Base-by-base conservation (phyloP, 1,140 invertebrate species). In the Caerostris extrusa region DNA sequence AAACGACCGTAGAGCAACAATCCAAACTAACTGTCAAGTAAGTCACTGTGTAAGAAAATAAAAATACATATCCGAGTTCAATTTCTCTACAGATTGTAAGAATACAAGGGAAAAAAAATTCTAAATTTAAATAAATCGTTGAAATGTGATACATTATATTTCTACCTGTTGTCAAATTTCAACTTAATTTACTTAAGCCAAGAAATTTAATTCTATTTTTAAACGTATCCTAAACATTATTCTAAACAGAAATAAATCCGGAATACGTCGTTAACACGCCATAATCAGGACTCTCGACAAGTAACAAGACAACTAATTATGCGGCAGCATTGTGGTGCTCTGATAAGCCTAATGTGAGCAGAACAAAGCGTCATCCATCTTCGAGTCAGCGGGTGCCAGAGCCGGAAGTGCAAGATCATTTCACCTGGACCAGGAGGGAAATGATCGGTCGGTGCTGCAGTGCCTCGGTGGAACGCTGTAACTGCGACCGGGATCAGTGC, bases 311-410 rank as follows among this genome's bases (percentile, higher is more conserved):
- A 60, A 92, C 90, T 92, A 92, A 92, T 92, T 92, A 85, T 85
- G 81, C 81, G 19, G 82, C 50, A 14, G 90, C 12, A 92, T 85
- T 92, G 90, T 92, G 77, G 56, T 7, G n/a, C 17, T 61, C 90
- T 58, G 90, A 92, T 92, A 92, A 92, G 90, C n/a, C 61, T 92
- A 92, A 92, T 92, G 81, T 71, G 64, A 10, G 50, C 57, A 56
- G 90, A 85, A 92, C 19, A 61, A 81, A 85, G 50, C 50, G 50
- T 50, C 90, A 83, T 85, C 82, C 90, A 83, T 85, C 60, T 85
- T 81, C 90, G 83, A 85, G 56, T 85, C 83, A 57, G 10, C 17
- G 10, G 60, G 6, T 85, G 57, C 90, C 90, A 91, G 60, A 85
- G 19, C 90, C 90, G 90, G 90, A 92, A 85, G 81, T 34, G 14